Percentiles rank a stretch among this genome's conserved stretches.
These are phyloP conservation scores for Ambastaia sidthimunki DNA, from an alignment of 2,797 vertebrate species.

Conservation along the genomic window DNA sequence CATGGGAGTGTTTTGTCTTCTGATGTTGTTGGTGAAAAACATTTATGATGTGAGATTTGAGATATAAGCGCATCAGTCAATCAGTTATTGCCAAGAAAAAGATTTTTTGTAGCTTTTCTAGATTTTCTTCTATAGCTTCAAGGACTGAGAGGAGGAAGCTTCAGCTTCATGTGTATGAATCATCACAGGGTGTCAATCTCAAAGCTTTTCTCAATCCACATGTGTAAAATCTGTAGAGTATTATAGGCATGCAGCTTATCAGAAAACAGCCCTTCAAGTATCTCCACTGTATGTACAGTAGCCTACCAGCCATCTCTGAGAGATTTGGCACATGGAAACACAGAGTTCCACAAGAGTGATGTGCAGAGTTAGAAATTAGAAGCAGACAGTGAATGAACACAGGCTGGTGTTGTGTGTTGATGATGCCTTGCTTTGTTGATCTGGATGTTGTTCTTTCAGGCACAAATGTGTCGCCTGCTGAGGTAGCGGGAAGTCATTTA, in stretches of 20 bases:
- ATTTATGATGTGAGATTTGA: too few species aligned
- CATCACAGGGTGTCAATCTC: conserved; percentile 10
- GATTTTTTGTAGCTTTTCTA: background rate
- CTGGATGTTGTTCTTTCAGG: background rate
- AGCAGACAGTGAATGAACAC: background rate
- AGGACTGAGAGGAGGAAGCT: conserved; percentile 10
- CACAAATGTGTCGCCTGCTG: conserved; percentile 1
- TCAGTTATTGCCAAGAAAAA: background rate
- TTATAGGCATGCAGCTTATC: conserved; percentile 20
- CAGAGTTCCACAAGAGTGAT: background rate
- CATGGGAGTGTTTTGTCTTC: background rate
- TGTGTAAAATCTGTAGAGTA: background rate
- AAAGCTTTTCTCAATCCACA: background rate
- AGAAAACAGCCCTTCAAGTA: background rate
- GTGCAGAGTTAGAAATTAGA: background rate
- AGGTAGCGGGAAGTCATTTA: background rate
- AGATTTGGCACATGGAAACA: background rate
- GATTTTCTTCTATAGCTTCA: background rate
- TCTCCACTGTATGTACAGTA: background rate
- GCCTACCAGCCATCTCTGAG: background rate
- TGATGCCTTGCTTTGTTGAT: conserved; percentile 5
- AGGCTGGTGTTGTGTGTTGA: background rate
- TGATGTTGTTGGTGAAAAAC: background rate
- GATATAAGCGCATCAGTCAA: background rate
- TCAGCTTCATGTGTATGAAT: background rate